Conservation (phyloP, 35 echinoderm and acorn worm genomes). For the Diadema setosum region DNA sequence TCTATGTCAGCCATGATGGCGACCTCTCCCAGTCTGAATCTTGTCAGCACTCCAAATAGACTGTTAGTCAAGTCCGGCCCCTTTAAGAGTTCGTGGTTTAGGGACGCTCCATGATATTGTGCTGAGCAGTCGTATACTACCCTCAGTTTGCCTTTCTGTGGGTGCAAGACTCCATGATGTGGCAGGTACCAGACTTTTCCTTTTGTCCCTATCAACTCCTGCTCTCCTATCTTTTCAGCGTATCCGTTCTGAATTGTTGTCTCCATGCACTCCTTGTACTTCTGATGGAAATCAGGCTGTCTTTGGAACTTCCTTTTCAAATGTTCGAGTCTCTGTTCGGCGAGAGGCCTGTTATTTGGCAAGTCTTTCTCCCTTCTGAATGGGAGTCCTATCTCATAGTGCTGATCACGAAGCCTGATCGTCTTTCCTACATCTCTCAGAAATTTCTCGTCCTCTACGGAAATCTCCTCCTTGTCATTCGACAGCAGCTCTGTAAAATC, state of each 20-base stretch:
- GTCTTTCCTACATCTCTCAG: too few relatives aligned
- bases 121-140: slow-evolving; percentile 67
- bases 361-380: slow-evolving; percentile 26
- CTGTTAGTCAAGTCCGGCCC: slow-evolving; percentile 46
- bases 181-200: too few relatives aligned
- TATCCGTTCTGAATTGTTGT: slow-evolving; percentile 35
- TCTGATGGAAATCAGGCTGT: slow-evolving; percentile 1
- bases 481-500: too few relatives aligned
- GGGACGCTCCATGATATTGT: background rate
- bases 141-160: slow-evolving; percentile 27
- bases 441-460: too few relatives aligned
- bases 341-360: slow-evolving; percentile 41
- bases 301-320: slow-evolving; percentile 11
- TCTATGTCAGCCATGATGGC: slow-evolving; percentile 25
- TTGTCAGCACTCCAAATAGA: slow-evolving; percentile 35
- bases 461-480: too few relatives aligned
- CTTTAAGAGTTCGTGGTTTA: slow-evolving; percentile 41
- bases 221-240: too few relatives aligned
- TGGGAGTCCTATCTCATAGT: slow-evolving; percentile 41
- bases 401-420: too few relatives aligned
- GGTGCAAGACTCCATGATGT: slow-evolving; percentile 52
- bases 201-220: too few relatives aligned
- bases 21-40: slow-evolving; percentile 13
- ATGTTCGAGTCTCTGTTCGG: slow-evolving; percentile 3
- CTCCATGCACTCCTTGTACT: slow-evolving; percentile 31